These are phyloP conservation scores for Tragopan temminckii DNA, from an alignment of 2,797 vertebrate genomes.

Conservation along the genomic window DNA sequence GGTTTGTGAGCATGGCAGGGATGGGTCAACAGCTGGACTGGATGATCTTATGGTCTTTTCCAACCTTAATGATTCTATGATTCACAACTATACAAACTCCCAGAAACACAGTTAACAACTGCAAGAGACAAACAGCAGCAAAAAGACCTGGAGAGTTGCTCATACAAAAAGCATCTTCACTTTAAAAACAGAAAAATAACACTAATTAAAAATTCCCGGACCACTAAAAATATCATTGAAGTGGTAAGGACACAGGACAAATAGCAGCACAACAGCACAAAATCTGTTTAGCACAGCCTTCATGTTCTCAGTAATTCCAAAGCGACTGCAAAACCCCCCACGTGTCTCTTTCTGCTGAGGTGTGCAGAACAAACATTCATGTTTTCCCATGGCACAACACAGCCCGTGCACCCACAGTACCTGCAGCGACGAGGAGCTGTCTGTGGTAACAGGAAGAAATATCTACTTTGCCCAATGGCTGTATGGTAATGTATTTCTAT, in stretches of 20 bases:
- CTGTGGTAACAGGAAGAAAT: neutral
- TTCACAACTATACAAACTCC: rapidly evolving
- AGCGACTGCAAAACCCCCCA: neutral
- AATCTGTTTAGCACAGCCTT: neutral
- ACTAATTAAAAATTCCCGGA: neutral
- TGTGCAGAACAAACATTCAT: neutral
- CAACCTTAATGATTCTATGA: neutral
- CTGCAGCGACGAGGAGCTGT: neutral
- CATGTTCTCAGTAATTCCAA: neutral
- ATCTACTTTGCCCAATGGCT: neutral
- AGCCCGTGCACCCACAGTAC: neutral
- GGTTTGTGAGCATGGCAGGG: no score
- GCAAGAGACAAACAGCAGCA: neutral
- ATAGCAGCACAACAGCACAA: neutral
- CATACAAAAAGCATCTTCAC: neutral
- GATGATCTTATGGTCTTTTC: no score
- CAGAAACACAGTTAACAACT: neutral
- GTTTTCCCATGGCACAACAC: neutral
- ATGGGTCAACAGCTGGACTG: no score
- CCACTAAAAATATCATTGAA: neutral
- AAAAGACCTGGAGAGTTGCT: neutral
- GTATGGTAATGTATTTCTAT: neutral
- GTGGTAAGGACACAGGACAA: neutral
- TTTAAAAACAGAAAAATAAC: neutral
- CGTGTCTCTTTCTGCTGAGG: neutral